Conservation (phyloP, 2,113 vertebrate genomes). For the Tetrao urogallus region DNA sequence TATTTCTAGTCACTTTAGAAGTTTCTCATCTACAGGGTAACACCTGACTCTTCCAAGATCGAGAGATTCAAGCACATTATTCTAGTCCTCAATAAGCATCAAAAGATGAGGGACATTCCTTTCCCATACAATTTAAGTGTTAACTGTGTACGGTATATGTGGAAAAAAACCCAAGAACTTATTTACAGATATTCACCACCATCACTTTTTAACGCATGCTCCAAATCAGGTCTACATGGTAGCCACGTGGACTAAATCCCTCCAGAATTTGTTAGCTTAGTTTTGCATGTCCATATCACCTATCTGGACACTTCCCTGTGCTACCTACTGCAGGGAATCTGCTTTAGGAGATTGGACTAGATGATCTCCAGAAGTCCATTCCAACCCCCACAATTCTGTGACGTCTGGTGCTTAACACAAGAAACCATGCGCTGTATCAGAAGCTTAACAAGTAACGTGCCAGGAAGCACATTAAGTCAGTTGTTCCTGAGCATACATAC, state of each 20-base stretch:
- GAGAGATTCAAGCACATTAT: neutral
- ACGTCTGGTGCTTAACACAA: neutral
- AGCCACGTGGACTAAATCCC: neutral
- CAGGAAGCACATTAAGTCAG: neutral
- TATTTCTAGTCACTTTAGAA: neutral
- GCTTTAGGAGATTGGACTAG: too few relatives aligned
- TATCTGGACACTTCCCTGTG: too few relatives aligned
- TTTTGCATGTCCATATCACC: neutral
- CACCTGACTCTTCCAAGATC: neutral
- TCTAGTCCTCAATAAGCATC: neutral
- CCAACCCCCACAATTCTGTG: too few relatives aligned
- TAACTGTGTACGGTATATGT: neutral
- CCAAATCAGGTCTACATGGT: neutral
- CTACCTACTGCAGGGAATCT: too few relatives aligned
- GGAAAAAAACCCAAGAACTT: neutral
- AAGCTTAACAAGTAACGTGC: neutral
- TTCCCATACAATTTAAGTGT: neutral
- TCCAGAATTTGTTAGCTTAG: neutral
- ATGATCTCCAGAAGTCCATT: too few relatives aligned
- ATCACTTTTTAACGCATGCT: neutral
- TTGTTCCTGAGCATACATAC: neutral
- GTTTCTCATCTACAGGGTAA: neutral
- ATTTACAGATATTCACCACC: neutral
- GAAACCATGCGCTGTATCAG: neutral
- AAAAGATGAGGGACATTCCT: neutral